Base-by-base conservation (phyloP, 1,140 invertebrate genomes). In the Neodiprion pinetum region DNA sequence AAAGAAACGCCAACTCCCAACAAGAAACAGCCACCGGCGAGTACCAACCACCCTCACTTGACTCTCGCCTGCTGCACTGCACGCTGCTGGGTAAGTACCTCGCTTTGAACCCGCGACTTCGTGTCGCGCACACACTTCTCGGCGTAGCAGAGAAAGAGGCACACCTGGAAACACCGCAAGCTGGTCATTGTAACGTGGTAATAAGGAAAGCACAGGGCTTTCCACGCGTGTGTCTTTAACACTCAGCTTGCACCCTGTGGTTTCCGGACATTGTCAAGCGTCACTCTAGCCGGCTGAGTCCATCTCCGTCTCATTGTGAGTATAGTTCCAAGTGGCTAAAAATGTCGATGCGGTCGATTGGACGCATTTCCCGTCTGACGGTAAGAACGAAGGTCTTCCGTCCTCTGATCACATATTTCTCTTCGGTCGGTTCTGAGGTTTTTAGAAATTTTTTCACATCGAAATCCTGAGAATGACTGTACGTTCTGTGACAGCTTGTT, bases 111-210 rank as follows among this genome's bases (percentile, higher is more conserved):
- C 28, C 28, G 28, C 28, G 28, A 40, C 28, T 40, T 5, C 28
- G 5, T 40, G 28, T 40, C 28, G 12, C 7, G 7, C 12, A 65
- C 61, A 65, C 12, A 14, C 12, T 21, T 40, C 28, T 40, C 28
- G 61, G 61, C 61, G 7, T 40, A 1, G 28, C 28, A 40, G 28
- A 40, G 28, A 40, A 40, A 40, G 28, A 40, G 28, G 28, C 28
- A 5, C 28, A 40, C 28, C 28, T 40, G 28, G 28, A 40, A 40
- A 40, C 28, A 40, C 28, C 28, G 40, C 21, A 14, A 66, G 65
- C 48, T 48, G 66, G 65, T 65, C 67, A 73, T 73, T 73, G 72
- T 67, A 40, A 28, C 28, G 8, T 69, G 50, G 66, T 69, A 69
- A 73, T 73, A 73, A 73, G 72, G 65, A 14, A 48, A 28, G n/a